phyloP scores from a whole-genome alignment of 1,140 invertebrate genomes.

The Drosophila biarmipes region DNA sequence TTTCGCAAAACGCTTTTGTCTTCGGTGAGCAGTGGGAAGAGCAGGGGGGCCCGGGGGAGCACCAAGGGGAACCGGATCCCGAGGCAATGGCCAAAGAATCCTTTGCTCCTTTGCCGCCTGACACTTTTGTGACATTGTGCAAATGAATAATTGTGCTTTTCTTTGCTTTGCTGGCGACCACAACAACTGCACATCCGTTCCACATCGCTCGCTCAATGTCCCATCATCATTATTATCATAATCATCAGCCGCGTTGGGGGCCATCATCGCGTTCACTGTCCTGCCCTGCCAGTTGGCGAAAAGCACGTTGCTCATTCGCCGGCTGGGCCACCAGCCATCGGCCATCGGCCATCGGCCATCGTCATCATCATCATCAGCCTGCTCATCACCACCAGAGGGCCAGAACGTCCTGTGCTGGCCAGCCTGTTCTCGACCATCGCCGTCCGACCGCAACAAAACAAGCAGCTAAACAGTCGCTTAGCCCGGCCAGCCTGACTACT shows the following conservation, averaged over 20 bases:
- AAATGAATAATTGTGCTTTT: slow-evolving; percentile 82
- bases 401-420: slow-evolving; percentile 31
- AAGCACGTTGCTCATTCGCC: slow-evolving; percentile 70
- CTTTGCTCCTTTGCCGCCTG: slow-evolving; percentile 81
- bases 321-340: slow-evolving; percentile 30
- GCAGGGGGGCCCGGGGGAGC: background rate
- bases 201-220: slow-evolving; percentile 80
- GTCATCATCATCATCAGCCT: slow-evolving; percentile 13
- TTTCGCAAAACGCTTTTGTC: slow-evolving; percentile 50
- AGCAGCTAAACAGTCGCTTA: slow-evolving; percentile 82
- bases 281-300: slow-evolving; percentile 66
- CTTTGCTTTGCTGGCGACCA: slow-evolving; percentile 67
- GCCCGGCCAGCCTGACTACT: slow-evolving; percentile 64
- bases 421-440: slow-evolving; percentile 20
- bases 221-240: slow-evolving; percentile 51
- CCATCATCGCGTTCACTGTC: slow-evolving; percentile 60
- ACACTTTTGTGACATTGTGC: slow-evolving; percentile 82
- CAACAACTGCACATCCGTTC: slow-evolving; percentile 81
- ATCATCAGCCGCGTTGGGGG: slow-evolving; percentile 4
- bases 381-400: slow-evolving; percentile 31
- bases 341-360: slow-evolving; percentile 25
- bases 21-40: background rate
- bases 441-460: slow-evolving; percentile 71
- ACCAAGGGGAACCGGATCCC: slow-evolving; percentile 12
- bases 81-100: slow-evolving; percentile 58